Conservation (phyloP, 2,888 invertebrate species). For the Sinopyrophorus schimmeli region DNA sequence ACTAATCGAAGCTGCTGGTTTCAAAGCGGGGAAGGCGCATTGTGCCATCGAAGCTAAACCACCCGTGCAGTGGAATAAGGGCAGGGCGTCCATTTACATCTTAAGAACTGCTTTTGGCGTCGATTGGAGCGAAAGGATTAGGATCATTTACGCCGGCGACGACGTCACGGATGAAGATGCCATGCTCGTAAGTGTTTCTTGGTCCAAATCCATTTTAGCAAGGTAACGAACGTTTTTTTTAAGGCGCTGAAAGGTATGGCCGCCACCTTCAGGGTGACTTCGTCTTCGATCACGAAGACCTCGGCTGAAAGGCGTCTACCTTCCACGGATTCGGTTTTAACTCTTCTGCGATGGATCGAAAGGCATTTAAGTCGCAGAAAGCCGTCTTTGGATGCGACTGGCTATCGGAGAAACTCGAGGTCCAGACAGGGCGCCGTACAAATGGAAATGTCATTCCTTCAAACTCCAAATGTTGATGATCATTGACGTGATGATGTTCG, state of each 20-base stretch:
- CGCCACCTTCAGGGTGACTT: slow-evolving; percentile 86
- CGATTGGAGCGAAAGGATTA: slow-evolving; percentile 88
- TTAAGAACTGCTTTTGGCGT: slow-evolving; percentile 86
- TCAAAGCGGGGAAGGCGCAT: slow-evolving; percentile 77
- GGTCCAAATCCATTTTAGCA: not conserved
- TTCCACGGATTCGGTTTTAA: slow-evolving; percentile 85
- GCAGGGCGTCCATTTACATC: slow-evolving; percentile 87
- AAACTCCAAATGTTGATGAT: slow-evolving; percentile 39
- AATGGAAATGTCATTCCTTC: slow-evolving; percentile 75
- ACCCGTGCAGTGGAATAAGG: slow-evolving; percentile 91
- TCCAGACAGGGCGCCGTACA: slow-evolving; percentile 72
- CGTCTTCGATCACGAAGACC: slow-evolving; percentile 82
- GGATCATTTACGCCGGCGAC: slow-evolving; percentile 88
- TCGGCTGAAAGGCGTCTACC: slow-evolving; percentile 85
- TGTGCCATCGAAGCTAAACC: slow-evolving; percentile 90
- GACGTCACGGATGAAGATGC: slow-evolving; percentile 90
- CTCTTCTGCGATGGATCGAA: slow-evolving; percentile 89
- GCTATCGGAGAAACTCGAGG: slow-evolving; percentile 64
- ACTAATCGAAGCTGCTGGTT: slow-evolving; percentile 76
- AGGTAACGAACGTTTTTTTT: slow-evolving; percentile 12
- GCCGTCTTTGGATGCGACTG: slow-evolving; percentile 59
- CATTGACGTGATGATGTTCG: slow-evolving; percentile 3
- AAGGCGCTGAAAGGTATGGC: slow-evolving; percentile 93
- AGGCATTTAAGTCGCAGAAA: slow-evolving; percentile 79
- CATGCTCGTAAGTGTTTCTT: slow-evolving; percentile 68